Percentiles rank a stretch among this genome's conserved stretches.
Evolutionary conservation across 2,888 invertebrate genomes (phyloP).

Genomic region (Agonopterix alstromeriana): DNA sequence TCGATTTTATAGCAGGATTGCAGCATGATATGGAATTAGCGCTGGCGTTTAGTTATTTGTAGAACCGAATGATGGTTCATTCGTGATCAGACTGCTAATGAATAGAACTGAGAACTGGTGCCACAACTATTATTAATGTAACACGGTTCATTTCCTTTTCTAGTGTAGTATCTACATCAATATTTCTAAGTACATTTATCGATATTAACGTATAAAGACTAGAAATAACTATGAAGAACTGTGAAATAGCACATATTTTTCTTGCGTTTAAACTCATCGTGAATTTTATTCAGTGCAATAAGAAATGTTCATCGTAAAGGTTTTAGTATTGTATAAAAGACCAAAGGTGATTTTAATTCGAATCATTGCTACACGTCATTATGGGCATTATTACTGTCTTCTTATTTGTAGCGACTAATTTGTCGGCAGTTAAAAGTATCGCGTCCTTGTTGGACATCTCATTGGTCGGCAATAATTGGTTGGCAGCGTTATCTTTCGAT

Average conservation of each 20-base stretch:
- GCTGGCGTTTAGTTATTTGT: constrained; percentile 23
- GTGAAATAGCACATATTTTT: too few species aligned
- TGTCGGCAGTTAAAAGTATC: constrained; percentile 58
- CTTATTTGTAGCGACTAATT: constrained; percentile 65
- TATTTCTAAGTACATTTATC: not conserved
- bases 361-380: not conserved
- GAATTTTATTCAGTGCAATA: too few species aligned
- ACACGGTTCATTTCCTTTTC: too few species aligned
- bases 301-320: too few species aligned
- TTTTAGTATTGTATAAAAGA: too few species aligned
- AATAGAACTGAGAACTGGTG: constrained; percentile 11
- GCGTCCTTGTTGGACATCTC: constrained; percentile 59
- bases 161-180: too few species aligned
- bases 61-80: constrained; percentile 32
- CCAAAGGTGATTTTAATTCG: too few species aligned
- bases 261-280: too few species aligned
- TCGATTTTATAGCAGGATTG: too few species aligned
- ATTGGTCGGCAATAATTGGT: constrained; percentile 70
- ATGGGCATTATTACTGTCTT: constrained; percentile 23
- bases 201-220: not conserved
- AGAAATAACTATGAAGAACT: too few species aligned
- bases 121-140: too few species aligned
- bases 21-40: not conserved
- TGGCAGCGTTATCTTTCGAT: constrained; percentile 68
- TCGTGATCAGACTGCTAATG: constrained; percentile 42